phyloP scores from a whole-genome alignment of 2,888 invertebrate genomes.

The Agonopterix alstromeriana region DNA sequence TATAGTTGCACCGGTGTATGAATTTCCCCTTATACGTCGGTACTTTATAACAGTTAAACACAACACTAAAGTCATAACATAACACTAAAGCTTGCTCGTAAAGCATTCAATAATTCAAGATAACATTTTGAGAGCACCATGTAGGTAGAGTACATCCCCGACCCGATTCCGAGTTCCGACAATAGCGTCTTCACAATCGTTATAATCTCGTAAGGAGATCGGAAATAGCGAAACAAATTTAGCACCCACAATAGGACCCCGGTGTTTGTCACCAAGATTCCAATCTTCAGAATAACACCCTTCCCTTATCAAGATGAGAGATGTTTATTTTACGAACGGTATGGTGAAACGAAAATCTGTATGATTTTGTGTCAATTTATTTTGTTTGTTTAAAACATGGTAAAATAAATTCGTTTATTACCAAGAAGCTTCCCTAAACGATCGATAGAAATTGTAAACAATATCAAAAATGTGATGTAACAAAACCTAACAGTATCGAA shows the following conservation, averaged over 20 bases:
- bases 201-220: slow-evolving; percentile 67
- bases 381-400: too few relatives aligned
- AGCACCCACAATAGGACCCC: slow-evolving; percentile 63
- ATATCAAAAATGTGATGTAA: not conserved
- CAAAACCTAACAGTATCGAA: slow-evolving; percentile 17
- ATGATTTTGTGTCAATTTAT: too few relatives aligned
- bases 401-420: too few relatives aligned
- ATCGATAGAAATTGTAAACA: too few relatives aligned
- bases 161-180: slow-evolving; percentile 24
- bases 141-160: slow-evolving; percentile 6
- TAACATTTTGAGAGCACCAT: slow-evolving; percentile 20
- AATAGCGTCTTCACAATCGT: slow-evolving; percentile 57
- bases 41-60: too few relatives aligned
- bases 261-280: slow-evolving; percentile 65
- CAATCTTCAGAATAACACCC: slow-evolving; percentile 58
- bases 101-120: not conserved
- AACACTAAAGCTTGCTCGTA: too few relatives aligned
- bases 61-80: too few relatives aligned
- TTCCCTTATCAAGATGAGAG: slow-evolving; percentile 53
- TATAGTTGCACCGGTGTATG: too few relatives aligned
- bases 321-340: slow-evolving; percentile 32
- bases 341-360: not conserved
- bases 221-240: slow-evolving; percentile 72
- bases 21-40: too few relatives aligned
- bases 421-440: too few relatives aligned